Base-by-base conservation (phyloP, 2,113 vertebrate species). In the Python bivittatus region DNA sequence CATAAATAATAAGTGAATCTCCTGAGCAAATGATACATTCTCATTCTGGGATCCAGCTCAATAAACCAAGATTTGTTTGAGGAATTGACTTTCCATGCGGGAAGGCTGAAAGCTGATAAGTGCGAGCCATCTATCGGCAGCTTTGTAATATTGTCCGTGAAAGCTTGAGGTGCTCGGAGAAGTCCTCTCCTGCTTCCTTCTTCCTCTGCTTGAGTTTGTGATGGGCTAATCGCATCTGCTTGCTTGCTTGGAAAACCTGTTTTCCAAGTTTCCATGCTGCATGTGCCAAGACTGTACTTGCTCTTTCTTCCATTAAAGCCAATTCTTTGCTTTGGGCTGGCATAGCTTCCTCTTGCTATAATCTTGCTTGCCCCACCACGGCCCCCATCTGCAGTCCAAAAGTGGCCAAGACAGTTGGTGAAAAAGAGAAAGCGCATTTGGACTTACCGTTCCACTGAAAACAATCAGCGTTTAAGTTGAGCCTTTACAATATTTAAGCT, bases 81-180 rank as follows among this genome's bases (percentile, higher is more conserved):
- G 83, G 92, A 93, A 84, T 92, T 84, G 8, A 0, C 42, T 0
- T 72, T 92, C 52, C 1, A 0, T 22, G 22, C 87, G 56, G 92
- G 33, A 29, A 93, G 57, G 44, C 1, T 42, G 61, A 96, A 85
- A n/a, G 72, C 89, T 92, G 54, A 13, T 84, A 48, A 92, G 79
- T 91, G 86, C 68, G 94, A 94, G 54, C 89, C 90, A 89, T 89
- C 86, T 93, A 88, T 94, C 72, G 94, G 91, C 88, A 94, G 0
- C n/a, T 87, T 57, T 23, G 15, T 38, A 29, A 7, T 64, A 57
- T 48, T 13, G 11, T 90, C 56, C 2, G 27, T 2, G 33, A 54
- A 68, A 53, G 27, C 25, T 23, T 56, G 15, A 91, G 61, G 2
- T 11, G 25, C n/a, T 22, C 90, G 90, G 27, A 60, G 33, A 54